phyloP scores from a whole-genome alignment of 2,113 vertebrate species.

The Oriolus oriolus region DNA sequence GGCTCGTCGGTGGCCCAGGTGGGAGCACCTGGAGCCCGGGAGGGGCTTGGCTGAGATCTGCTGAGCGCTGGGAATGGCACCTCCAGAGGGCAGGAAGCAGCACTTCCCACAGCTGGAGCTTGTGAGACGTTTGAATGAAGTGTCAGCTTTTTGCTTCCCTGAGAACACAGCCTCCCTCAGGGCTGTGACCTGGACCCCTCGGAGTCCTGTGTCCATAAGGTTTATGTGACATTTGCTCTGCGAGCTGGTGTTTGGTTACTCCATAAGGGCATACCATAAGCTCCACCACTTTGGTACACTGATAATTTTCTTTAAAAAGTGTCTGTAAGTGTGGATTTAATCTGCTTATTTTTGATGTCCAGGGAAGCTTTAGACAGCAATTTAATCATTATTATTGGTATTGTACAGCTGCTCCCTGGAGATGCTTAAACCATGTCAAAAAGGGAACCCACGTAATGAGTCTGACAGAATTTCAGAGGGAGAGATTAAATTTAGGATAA shows the following conservation, averaged over 20 bases:
- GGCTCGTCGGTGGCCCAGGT: not conserved
- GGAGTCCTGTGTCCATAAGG: fast-evolving
- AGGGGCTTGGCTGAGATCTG: not conserved
- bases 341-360: constrained; percentile 58
- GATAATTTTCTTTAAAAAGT: constrained; percentile 17
- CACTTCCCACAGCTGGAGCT: not conserved
- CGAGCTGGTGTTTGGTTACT: not conserved
- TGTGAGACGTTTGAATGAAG: not conserved
- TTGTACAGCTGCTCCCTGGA: constrained; percentile 46
- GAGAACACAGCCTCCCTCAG: not conserved
- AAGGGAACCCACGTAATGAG: constrained; percentile 60
- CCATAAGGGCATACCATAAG: not conserved
- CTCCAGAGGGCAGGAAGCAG: not conserved
- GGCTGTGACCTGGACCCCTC: fast-evolving
- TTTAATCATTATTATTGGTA: constrained; percentile 64
- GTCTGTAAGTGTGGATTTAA: constrained; percentile 1
- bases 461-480: constrained; percentile 53
- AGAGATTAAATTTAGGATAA: constrained; percentile 55
- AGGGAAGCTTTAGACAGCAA: constrained; percentile 60
- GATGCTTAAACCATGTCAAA: constrained; percentile 42
- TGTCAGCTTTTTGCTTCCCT: not conserved
- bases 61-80: not conserved
- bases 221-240: fast-evolving
- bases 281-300: not conserved
- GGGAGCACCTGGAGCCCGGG: not conserved